Evolutionary conservation across 1,140 invertebrate genomes (phyloP).

Genomic region (Philotrypesis tridentata): DNA sequence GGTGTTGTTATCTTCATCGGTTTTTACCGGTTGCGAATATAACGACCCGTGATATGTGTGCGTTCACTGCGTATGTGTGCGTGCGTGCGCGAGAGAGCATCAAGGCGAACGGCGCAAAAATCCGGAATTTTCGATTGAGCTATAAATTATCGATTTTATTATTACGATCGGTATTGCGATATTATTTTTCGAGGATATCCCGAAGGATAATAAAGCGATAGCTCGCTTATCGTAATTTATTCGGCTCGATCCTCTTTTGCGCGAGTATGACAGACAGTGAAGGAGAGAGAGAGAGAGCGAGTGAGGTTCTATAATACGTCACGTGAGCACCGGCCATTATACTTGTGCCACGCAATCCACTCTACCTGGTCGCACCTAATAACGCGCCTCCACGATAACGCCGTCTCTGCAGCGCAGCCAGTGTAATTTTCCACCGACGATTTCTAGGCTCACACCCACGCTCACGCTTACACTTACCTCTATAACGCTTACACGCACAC

Average conservation of each 20-base stretch:
- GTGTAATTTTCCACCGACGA: neutral
- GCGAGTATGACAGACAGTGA: conserved; percentile 25
- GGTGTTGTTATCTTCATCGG: conserved; percentile 8
- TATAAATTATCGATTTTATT: conserved; percentile 21
- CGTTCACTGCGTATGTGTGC: neutral
- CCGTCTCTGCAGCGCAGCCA: neutral
- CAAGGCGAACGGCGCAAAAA: too few relatives aligned
- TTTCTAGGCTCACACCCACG: neutral
- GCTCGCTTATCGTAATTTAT: conserved; percentile 6
- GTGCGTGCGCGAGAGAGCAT: neutral
- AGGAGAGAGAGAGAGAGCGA: too few relatives aligned
- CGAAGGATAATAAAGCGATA: neutral
- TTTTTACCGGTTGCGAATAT: neutral
- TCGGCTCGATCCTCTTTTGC: neutral
- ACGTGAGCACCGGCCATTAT: conserved; percentile 29
- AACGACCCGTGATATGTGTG: neutral
- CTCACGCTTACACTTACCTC: too few relatives aligned
- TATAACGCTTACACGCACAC: neutral
- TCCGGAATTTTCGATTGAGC: conserved; percentile 1
- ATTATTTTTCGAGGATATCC: neutral
- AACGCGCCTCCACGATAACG: conserved; percentile 37
- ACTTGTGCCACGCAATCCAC: conserved; percentile 37
- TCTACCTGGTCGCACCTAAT: conserved; percentile 40
- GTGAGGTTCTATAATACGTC: conserved; percentile 23
- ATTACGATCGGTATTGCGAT: neutral